Conservation (phyloP, 2,113 vertebrate genomes). For the Tauraco erythrolophus region DNA sequence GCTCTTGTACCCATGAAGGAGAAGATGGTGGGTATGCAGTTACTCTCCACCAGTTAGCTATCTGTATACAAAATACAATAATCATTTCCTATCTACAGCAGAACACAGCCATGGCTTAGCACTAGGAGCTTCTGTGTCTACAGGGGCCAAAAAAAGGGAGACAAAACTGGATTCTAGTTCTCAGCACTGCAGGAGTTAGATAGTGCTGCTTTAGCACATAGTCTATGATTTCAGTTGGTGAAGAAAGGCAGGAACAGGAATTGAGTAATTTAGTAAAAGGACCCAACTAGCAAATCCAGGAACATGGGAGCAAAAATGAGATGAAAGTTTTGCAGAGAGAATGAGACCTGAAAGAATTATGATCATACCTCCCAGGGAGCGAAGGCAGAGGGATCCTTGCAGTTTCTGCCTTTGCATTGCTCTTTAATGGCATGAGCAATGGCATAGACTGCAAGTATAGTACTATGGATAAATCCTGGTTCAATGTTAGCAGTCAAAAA, state of each 20-base stretch:
- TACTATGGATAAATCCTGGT: conserved; percentile 74
- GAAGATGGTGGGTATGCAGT: not conserved
- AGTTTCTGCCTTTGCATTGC: conserved; percentile 78
- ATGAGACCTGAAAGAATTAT: not conserved
- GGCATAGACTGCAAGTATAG: conserved; percentile 83
- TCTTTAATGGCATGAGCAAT: conserved; percentile 79
- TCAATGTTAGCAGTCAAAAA: conserved; percentile 74
- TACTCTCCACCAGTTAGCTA: not conserved
- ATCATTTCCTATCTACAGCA: not conserved
- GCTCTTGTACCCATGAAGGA: not conserved
- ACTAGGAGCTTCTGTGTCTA: not conserved
- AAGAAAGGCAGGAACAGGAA: not conserved
- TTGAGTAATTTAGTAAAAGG: not conserved
- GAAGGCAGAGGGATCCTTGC: conserved; percentile 74
- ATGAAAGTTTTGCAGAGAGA: not conserved
- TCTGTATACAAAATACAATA: not conserved
- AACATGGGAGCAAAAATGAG: not conserved
- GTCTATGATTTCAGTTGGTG: not conserved
- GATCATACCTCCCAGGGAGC: conserved; percentile 86
- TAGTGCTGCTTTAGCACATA: not conserved
- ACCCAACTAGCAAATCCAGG: not conserved
- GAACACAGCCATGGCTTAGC: not conserved
- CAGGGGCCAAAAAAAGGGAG: not conserved
- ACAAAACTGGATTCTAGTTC: not conserved
- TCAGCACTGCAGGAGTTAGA: not conserved